Evolutionary conservation across 2,797 vertebrate genomes (phyloP), one percentile per base, ranked within the genome.

Genomic region (Lacerta agilis): DNA sequence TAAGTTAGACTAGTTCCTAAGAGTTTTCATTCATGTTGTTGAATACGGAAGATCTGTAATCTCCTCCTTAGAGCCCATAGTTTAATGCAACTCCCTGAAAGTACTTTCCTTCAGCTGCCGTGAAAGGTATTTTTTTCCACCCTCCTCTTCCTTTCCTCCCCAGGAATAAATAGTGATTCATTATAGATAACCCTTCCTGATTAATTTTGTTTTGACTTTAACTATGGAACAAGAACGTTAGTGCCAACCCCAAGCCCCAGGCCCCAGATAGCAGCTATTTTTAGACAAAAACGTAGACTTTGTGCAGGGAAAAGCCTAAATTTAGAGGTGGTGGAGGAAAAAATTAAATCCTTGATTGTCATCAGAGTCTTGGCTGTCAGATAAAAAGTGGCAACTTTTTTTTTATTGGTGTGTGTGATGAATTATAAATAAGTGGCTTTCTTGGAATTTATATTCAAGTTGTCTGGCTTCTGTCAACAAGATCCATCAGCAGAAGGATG

Each of bases 181-280:
- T 96, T 96, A 97, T 94, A 97, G 96, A 97, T 97, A 96, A 96
- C 94, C 94, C 87, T 93, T 93, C 91, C 93, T 33, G 92, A 96
- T 96, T 96, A 96, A 96, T 97, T 96, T 97, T 97, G 94, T 95
- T 96, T 97, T 96, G 93, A 96, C 95, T 97, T 95, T 92, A 96
- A 96, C 91, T 93, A 94, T 75, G n/a, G 95, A 95, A 93, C 94
- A 93, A 93, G 91, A 96, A 93, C 89, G 80, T 84, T 92, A 93
- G 87, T 76, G 49, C 90, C 85, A 90, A 96, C 77, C 77, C 17
- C 29, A 58, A 17, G 41, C 81, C 29, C 69, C n/a, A 18, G n/a
- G 49, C 41, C 79, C 38, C 86, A n/a, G 41, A 87, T 41, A 81
- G 85, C 25, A 64, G 91, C 90, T 97, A 96, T 96, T 97, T 96